A percentile compares a stretch with the other conserved stretches of the same genome.
Conservation (phyloP, 2,113 vertebrate genomes). For the Megaceryle maxima region DNA sequence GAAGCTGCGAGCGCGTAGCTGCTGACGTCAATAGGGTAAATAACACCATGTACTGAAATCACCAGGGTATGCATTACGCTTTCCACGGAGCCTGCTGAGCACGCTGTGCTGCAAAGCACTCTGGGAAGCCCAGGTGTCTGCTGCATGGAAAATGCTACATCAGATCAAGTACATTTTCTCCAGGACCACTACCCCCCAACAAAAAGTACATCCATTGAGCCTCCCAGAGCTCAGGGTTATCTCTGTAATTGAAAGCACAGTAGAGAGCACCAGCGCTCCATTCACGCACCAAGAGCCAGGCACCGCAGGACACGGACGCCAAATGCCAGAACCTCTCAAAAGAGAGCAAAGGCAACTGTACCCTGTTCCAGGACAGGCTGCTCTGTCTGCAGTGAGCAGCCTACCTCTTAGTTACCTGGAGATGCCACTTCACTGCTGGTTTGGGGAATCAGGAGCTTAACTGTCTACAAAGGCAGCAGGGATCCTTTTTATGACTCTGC, state of each 20-base stretch:
- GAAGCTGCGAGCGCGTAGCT: slow-evolving; percentile 31
- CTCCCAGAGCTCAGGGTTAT: neutral
- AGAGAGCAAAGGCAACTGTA: neutral
- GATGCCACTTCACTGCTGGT: neutral
- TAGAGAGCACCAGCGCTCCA: neutral
- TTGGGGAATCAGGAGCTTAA: neutral
- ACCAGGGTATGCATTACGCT: neutral
- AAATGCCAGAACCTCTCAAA: neutral
- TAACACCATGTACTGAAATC: slow-evolving; percentile 2
- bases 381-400: neutral
- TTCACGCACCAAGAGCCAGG: accelerated
- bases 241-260: neutral
- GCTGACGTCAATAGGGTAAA: slow-evolving; percentile 67
- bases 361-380: neutral
- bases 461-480: neutral
- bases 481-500: neutral
- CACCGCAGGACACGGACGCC: neutral
- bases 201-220: neutral
- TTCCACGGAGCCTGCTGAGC: neutral
- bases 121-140: neutral
- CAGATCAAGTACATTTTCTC: neutral
- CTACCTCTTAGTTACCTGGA: neutral
- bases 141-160: neutral
- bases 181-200: neutral
- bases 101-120: neutral